These are phyloP conservation scores for Etheostoma spectabile DNA, from an alignment of 2,113 vertebrate species.

Conservation along the genomic window DNA sequence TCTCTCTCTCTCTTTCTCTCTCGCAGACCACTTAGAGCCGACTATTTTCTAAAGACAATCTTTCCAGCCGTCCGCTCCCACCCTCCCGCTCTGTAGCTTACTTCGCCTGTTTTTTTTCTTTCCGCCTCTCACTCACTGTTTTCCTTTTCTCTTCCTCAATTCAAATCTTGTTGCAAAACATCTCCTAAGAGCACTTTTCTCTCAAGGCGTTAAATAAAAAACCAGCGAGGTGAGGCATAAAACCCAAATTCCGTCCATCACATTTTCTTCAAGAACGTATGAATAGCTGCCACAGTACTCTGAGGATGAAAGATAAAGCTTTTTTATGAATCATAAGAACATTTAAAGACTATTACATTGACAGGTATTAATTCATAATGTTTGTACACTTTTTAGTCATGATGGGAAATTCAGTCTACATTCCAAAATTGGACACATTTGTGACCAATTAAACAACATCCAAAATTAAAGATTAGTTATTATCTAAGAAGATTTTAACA, in stretches of 20 bases:
- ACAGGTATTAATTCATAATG: neutral
- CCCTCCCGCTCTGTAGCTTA: neutral
- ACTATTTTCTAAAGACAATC: slow-evolving; percentile 24
- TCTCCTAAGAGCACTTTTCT: neutral
- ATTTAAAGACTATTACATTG: neutral
- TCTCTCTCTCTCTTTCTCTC: neutral
- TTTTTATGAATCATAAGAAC: neutral
- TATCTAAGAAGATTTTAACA: neutral
- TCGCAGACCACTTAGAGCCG: neutral
- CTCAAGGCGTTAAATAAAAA: neutral
- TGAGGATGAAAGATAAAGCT: neutral
- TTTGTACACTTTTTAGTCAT: neutral
- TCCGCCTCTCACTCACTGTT: neutral
- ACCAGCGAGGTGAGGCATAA: neutral
- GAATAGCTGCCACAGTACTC: neutral
- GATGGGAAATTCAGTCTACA: neutral
- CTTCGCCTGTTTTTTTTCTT: neutral
- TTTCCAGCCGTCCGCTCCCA: neutral
- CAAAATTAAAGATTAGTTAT: neutral
- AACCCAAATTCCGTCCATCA: neutral
- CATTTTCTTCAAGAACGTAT: slow-evolving; percentile 2
- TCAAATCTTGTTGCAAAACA: neutral
- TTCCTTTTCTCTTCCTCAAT: slow-evolving; percentile 11
- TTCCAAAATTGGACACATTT: neutral
- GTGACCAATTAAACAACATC: neutral